Base-by-base conservation (phyloP, 2,113 vertebrate species). In the Lepus europaeus region DNA sequence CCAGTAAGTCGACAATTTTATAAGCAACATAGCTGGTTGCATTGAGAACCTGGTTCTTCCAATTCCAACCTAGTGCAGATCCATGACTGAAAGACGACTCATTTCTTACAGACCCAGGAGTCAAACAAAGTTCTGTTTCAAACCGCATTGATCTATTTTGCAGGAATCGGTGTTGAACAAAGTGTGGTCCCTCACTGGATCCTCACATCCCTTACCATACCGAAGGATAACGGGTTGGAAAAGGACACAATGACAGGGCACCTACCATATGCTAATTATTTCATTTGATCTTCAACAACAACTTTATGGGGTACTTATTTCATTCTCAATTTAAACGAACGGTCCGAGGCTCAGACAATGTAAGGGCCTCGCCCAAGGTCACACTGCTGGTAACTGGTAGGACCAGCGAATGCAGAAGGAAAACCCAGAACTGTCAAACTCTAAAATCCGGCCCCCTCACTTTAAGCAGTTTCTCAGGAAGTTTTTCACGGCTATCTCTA, bases 71-170 rank as follows among this genome's bases (percentile, higher is more conserved):
- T 63, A 63, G 12, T 64, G 23, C 73, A 72, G 25, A 29, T 25
- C 22, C 59, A 53, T 49, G 69, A 73, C 20, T 83, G 53, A 88
- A 89, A 83, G 70, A 22, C n/a, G 31, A 53, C 7, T 76, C 11
- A 78, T 81, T 87, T 89, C 92, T 91, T 87, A 51, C 22, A 76
- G 91, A 63, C 19, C 70, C 89, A 95, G 10, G 17, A 27, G 27
- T 76, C 45, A 77, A 87, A 91, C 16, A 19, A 82, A 16, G n/a
- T 20, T 59, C 29, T 69, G 22, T 86, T 84, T 90, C 82, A 76
- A 95, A 78, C 17, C 53, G 86, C 89, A 83, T 1, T n/a, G 36
- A 59, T 63, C 31, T n/a, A 27, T 31, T 33, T 27, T n/a, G 59
- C 64, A 83, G 51, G 17, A 74, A 66, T 8, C 0, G 1, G 3